phyloP scores from a whole-genome alignment of 2,888 invertebrate genomes.

The Camponotus fellah region DNA sequence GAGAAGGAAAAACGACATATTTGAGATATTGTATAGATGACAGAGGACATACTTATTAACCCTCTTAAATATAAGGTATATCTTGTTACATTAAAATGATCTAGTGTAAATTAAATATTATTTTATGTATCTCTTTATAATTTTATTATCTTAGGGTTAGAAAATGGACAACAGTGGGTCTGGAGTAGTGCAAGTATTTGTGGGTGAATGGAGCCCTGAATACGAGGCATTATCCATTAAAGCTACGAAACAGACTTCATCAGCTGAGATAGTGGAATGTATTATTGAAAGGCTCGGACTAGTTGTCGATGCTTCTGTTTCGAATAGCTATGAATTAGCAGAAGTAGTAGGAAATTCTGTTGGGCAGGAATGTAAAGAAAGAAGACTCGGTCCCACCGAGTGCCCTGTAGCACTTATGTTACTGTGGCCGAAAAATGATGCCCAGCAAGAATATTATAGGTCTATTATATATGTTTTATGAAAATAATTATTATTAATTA shows the following conservation, averaged over 20 bases:
- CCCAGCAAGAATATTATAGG: constrained; percentile 86
- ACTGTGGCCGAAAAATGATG: constrained; percentile 91
- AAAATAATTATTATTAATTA: background rate
- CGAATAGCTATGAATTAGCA: constrained; percentile 92
- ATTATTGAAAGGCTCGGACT: constrained; percentile 92
- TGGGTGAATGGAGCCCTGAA: constrained; percentile 94
- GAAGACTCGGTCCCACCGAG: constrained; percentile 93
- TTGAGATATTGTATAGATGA: constrained; percentile 82
- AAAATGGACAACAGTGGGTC: constrained; percentile 84
- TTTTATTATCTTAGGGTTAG: constrained; percentile 75
- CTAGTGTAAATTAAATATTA: background rate
- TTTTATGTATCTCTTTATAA: background rate
- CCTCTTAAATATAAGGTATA: constrained; percentile 81
- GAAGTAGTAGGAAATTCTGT: constrained; percentile 95
- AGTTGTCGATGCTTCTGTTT: constrained; percentile 86
- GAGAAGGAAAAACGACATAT: constrained; percentile 75
- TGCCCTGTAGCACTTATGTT: constrained; percentile 94
- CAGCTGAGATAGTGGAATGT: constrained; percentile 96
- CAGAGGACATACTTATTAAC: constrained; percentile 83
- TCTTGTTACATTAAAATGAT: background rate
- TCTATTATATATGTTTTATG: constrained; percentile 63
- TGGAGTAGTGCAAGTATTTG: constrained; percentile 91
- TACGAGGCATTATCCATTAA: constrained; percentile 96
- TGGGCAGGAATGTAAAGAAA: constrained; percentile 97
- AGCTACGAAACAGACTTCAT: constrained; percentile 96